Conservation (phyloP, 1,140 invertebrate genomes). For the Drosophila ohnishii region DNA sequence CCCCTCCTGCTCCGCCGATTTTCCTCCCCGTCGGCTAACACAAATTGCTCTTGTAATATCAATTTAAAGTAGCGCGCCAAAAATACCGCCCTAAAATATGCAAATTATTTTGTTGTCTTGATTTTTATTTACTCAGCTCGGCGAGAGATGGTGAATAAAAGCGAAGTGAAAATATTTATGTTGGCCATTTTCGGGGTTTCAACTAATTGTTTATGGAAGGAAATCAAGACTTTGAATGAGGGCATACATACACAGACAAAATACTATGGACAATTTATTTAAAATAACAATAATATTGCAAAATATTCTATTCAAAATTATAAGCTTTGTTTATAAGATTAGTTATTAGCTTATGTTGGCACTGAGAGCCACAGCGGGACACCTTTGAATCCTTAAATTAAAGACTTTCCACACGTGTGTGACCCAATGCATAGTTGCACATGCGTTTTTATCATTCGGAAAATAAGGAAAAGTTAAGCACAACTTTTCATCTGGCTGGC, state of each 20-base stretch:
- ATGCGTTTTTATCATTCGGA: conserved; percentile 27
- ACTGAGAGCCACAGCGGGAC: no score
- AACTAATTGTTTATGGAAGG: conserved; percentile 18
- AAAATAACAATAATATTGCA: background rate
- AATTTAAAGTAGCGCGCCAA: conserved; percentile 69
- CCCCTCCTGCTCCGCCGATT: background rate
- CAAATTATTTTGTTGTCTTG: conserved; percentile 51
- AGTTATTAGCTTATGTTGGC: background rate
- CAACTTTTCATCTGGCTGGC: conserved; percentile 67
- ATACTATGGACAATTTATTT: background rate
- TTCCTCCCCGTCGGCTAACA: conserved; percentile 23
- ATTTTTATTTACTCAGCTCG: conserved; percentile 39
- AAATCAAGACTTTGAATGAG: conserved; percentile 2
- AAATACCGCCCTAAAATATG: conserved; percentile 69
- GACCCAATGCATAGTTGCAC: conserved; percentile 11
- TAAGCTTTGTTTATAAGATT: background rate
- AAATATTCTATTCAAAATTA: background rate
- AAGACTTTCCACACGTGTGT: background rate
- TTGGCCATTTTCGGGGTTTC: conserved; percentile 2
- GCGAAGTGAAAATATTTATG: conserved; percentile 15
- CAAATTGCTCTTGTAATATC: conserved; percentile 74
- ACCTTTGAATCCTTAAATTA: conserved; percentile 1
- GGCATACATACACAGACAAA: background rate
- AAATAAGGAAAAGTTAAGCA: conserved; percentile 23
- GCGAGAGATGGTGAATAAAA: conserved; percentile 12